Evolutionary conservation across 2,888 invertebrate genomes (phyloP).

Genomic region (Aphodius sticticus): DNA sequence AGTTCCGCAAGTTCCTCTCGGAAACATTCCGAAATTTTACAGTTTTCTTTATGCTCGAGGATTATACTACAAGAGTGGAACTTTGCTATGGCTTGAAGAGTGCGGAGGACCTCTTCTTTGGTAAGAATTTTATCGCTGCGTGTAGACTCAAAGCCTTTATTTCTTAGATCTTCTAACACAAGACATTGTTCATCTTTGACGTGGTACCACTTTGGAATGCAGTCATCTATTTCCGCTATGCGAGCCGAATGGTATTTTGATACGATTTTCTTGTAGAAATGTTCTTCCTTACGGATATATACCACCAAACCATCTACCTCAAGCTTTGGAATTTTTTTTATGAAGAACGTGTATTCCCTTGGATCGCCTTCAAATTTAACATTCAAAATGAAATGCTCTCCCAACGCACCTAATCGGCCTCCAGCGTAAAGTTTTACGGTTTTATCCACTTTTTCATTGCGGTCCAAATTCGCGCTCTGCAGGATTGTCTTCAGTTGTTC

Average conservation of each 20-base stretch:
- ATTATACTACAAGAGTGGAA: slow-evolving; percentile 53
- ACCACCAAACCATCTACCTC: slow-evolving; percentile 59
- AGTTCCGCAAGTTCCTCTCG: slow-evolving; percentile 54
- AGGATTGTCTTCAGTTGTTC: not conserved
- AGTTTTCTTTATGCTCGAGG: slow-evolving; percentile 50
- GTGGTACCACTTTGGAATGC: slow-evolving; percentile 55
- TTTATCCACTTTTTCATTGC: not conserved
- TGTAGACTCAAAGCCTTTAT: slow-evolving; percentile 47
- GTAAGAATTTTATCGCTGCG: slow-evolving; percentile 23
- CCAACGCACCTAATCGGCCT: slow-evolving; percentile 36
- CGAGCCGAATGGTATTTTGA: slow-evolving; percentile 54
- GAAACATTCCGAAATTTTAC: slow-evolving; percentile 43
- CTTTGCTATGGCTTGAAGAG: slow-evolving; percentile 46
- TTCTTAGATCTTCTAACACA: slow-evolving; percentile 56
- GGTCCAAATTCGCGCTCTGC: not conserved
- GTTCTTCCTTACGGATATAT: slow-evolving; percentile 61
- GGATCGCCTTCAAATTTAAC: slow-evolving; percentile 5
- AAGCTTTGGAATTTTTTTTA: slow-evolving; percentile 65
- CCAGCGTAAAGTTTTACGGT: not conserved
- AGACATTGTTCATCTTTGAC: slow-evolving; percentile 49
- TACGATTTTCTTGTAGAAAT: slow-evolving; percentile 59
- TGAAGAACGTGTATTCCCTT: slow-evolving; percentile 59
- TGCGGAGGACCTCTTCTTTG: slow-evolving; percentile 38
- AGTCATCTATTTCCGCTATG: slow-evolving; percentile 45
- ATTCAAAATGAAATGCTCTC: slow-evolving; percentile 44